These are phyloP conservation scores for Norana najaformis DNA, from an alignment of 2,888 invertebrate species.

Conservation along the genomic window DNA sequence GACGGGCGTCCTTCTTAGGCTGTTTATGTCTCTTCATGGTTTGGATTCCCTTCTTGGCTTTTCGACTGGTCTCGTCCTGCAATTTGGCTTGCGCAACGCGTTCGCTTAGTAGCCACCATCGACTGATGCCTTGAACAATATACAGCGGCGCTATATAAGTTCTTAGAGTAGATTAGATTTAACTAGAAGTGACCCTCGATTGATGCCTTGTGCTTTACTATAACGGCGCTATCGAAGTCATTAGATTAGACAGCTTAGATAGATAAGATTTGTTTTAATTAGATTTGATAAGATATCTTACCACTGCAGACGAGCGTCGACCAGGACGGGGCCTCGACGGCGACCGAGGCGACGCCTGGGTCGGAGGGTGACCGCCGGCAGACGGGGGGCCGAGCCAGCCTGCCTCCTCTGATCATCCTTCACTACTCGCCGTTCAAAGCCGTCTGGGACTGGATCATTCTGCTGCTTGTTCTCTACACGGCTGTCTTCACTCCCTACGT, in stretches of 20 bases:
- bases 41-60: no score
- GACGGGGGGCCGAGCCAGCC: not conserved
- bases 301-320: not conserved
- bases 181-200: not conserved
- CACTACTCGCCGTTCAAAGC: slow-evolving; percentile 64
- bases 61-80: no score
- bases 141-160: no score
- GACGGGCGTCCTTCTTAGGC: no score
- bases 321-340: not conserved
- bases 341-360: not conserved
- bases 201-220: not conserved
- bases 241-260: no score
- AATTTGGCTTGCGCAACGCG: no score
- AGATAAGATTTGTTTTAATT: no score
- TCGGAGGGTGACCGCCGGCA: not conserved
- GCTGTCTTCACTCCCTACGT: slow-evolving; percentile 62
- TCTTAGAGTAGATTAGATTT: no score
- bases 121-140: no score
- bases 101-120: no score
- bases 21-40: no score
- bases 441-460: slow-evolving; percentile 63
- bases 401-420: slow-evolving; percentile 60
- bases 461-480: slow-evolving; percentile 62
- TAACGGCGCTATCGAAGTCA: not conserved
- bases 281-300: no score